Conservation (phyloP, 2,113 vertebrate genomes). For the Rhinichthys klamathensis region DNA sequence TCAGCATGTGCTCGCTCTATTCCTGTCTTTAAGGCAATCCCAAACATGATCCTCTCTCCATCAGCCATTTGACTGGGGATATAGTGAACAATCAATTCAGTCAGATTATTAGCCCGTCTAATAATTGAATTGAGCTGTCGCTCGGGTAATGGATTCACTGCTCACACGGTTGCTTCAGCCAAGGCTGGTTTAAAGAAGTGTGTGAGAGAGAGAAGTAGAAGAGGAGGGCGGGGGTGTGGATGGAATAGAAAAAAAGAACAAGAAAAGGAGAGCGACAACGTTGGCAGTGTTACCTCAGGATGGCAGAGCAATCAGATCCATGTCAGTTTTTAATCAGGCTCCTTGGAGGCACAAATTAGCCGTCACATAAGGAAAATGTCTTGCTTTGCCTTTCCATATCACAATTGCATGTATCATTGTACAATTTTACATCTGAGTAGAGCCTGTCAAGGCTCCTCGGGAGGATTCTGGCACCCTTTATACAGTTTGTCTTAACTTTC, state of each 20-base stretch:
- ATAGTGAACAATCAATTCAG: conserved; percentile 71
- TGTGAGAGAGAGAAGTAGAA: background rate
- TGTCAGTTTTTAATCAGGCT: conserved; percentile 51
- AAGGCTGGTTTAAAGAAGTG: conserved; percentile 53
- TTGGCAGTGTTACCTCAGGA: conserved; percentile 45
- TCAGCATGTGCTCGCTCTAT: background rate
- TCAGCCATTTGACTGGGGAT: conserved; percentile 54
- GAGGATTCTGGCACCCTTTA: conserved; percentile 12
- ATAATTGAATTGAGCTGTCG: conserved; percentile 74
- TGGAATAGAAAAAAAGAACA: background rate
- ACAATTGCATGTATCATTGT: conserved; percentile 21
- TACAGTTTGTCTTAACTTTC: conserved; percentile 12
- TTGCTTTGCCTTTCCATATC: conserved; percentile 35
- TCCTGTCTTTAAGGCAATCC: background rate
- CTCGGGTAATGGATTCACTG: conserved; percentile 64
- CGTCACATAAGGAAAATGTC: conserved; percentile 33
- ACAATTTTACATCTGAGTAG: conserved; percentile 31
- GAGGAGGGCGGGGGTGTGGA: conserved; percentile 7
- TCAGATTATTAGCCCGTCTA: conserved; percentile 70
- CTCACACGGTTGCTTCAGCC: conserved; percentile 34
- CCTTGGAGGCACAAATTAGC: conserved; percentile 46
- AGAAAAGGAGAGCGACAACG: background rate
- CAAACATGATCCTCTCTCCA: conserved; percentile 14
- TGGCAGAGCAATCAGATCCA: conserved; percentile 46
- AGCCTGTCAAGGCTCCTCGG: background rate